A percentile compares a stretch with the other conserved stretches of the same genome.
phyloP scores from a whole-genome alignment of 2,888 invertebrate species.

The Stenoptilia bipunctidactyla region DNA sequence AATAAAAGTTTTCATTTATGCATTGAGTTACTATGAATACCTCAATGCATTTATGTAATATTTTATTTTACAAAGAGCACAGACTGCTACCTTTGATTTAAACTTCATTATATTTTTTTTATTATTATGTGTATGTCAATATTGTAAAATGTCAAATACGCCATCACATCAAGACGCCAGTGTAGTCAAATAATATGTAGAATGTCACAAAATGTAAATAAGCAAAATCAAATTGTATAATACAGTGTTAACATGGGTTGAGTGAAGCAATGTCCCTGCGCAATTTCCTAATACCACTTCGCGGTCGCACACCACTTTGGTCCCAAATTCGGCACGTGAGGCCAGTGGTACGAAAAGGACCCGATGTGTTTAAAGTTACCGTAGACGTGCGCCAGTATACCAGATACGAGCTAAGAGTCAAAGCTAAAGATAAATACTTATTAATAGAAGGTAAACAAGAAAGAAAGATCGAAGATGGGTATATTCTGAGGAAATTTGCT shows the following conservation, averaged over 20 bases:
- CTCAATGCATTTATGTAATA: no score
- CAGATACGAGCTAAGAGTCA: slow-evolving; percentile 47
- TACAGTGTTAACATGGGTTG: background rate
- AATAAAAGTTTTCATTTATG: no score
- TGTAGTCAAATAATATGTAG: background rate
- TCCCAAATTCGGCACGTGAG: background rate
- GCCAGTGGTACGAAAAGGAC: background rate
- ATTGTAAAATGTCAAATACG: no score
- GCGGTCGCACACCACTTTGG: background rate
- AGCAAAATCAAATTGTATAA: background rate
- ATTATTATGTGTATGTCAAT: no score
- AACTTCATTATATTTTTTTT: no score
- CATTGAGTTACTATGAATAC: no score
- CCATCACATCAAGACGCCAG: background rate
- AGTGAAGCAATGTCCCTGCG: background rate
- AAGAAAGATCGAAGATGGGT: slow-evolving; percentile 31
- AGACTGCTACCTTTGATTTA: no score
- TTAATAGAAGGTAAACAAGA: slow-evolving; percentile 55
- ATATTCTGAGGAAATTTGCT: slow-evolving; percentile 33
- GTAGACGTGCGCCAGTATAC: slow-evolving; percentile 37
- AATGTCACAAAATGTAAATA: no score
- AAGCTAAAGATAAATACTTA: slow-evolving; percentile 41
- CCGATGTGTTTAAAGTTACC: slow-evolving; percentile 15
- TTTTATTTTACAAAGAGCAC: no score
- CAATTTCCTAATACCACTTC: background rate